Percentiles rank a stretch among this genome's conserved stretches.
phyloP scores from a whole-genome alignment of 2,888 invertebrate species.

The Ethmia dodecea region DNA sequence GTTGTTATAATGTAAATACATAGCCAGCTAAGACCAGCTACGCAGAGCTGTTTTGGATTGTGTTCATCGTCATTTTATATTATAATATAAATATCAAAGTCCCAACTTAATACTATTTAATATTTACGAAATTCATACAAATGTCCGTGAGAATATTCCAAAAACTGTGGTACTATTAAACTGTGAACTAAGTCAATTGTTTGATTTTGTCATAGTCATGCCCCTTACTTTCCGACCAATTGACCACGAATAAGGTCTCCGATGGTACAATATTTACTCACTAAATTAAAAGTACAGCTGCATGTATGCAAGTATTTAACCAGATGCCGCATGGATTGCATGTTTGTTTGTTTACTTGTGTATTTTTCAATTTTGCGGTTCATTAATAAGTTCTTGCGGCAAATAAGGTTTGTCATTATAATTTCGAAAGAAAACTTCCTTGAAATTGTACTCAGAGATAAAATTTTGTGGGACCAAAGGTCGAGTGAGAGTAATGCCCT shows the following conservation, averaged over 20 bases:
- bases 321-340: conserved; percentile 40
- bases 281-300: conserved; percentile 45
- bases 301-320: conserved; percentile 37
- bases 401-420: background rate
- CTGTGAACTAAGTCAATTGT: conserved; percentile 12
- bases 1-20: too few relatives aligned
- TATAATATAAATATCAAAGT: too few relatives aligned
- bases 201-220: conserved; percentile 17
- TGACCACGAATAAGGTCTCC: conserved; percentile 44
- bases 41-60: too few relatives aligned
- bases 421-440: background rate
- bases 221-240: conserved; percentile 45
- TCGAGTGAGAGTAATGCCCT: too few relatives aligned
- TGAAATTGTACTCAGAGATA: too few relatives aligned
- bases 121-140: conserved; percentile 1
- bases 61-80: too few relatives aligned
- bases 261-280: conserved; percentile 44
- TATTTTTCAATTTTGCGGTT: conserved; percentile 19
- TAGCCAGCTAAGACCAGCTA: too few relatives aligned
- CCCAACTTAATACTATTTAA: too few relatives aligned
- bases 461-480: too few relatives aligned
- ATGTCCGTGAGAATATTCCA: conserved; percentile 29
- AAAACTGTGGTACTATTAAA: background rate
- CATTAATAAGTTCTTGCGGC: background rate
- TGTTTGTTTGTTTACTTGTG: conserved; percentile 31